These are phyloP conservation scores for Podarcis cretensis DNA, from an alignment of 2,113 vertebrate species.

Conservation along the genomic window DNA sequence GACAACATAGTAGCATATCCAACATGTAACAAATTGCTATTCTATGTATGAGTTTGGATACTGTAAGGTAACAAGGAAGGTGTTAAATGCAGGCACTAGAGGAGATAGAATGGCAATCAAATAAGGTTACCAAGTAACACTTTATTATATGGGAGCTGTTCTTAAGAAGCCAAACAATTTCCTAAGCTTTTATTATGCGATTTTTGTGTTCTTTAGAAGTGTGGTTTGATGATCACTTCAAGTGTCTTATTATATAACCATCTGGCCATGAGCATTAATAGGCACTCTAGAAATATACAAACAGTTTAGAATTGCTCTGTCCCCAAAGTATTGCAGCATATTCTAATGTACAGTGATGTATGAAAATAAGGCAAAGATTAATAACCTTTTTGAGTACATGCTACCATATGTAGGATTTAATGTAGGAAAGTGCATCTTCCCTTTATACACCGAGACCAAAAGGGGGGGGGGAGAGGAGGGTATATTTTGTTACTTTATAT, in stretches of 20 bases:
- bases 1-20: neutral
- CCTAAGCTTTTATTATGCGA: neutral
- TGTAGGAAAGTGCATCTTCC: slow-evolving; percentile 37
- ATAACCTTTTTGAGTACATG: slow-evolving; percentile 45
- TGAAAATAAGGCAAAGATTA: slow-evolving; percentile 70
- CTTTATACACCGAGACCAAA: slow-evolving; percentile 65
- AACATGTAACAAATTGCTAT: neutral
- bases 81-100: neutral
- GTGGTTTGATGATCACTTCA: slow-evolving; percentile 35
- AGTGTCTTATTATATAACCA: slow-evolving; percentile 54
- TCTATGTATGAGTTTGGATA: neutral
- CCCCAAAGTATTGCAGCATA: slow-evolving; percentile 7
- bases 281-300: slow-evolving; percentile 47
- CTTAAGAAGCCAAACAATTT: neutral
- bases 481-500: slow-evolving; percentile 54
- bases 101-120: neutral
- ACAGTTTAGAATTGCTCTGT: slow-evolving; percentile 25
- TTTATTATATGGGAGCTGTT: neutral
- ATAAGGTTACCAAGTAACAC: neutral
- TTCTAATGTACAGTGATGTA: slow-evolving; percentile 14
- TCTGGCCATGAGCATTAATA: slow-evolving; percentile 40
- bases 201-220: slow-evolving; percentile 34
- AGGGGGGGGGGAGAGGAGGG: slow-evolving; percentile 59
- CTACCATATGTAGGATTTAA: slow-evolving; percentile 43
- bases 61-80: neutral